Evolutionary conservation across 2,888 invertebrate genomes (phyloP), one percentile per base, ranked within the genome.

Genomic region (Eupeodes latifasciatus): DNA sequence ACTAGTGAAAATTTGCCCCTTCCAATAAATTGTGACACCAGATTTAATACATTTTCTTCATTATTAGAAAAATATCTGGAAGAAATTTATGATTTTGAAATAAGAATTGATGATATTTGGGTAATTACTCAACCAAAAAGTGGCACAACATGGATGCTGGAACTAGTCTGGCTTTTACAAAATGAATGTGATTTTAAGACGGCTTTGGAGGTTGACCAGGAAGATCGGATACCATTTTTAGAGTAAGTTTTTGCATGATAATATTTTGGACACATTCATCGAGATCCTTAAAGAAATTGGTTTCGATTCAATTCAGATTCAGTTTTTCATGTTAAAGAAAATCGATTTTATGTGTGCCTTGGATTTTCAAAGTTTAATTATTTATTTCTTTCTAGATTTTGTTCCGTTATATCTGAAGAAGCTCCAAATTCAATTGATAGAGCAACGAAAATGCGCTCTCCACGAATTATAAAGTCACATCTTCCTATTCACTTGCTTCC

Each of bases 111-210:
- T 85, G 93, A 93, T 90, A 91, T 93, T 10, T 93, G 92, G 92
- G 11, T 93, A 19, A 91, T 92, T 0, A 92, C 92, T 5, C 84
- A 90, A 80, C 91, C 90, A 0, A 92, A 93, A 84, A 89, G 90
- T 53, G 93, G 93, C 27, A 92, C 93, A 1, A 93, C 93, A 55
- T 93, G 93, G 93, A 92, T 91, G 90, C 92, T 93, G 66, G 93
- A 93, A 64, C 91, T 51, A 51, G 51, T 51, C 5, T 51, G 51
- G 51, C 51, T 51, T 51, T 16, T 51, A 16, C n/a, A 51, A 36
- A 91, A 93, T 57, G 64, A 92, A 51, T 92, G 90, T 16, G 90
- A 93, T 47, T 93, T 91, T 53, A 91, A 91, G 5, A 81, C 77
- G 0, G 93, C 92, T 0, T 77, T 90, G 12, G 64, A 77, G 1